These are phyloP conservation scores for Brevimyrus niger DNA, from an alignment of 2,113 vertebrate species.

Conservation along the genomic window DNA sequence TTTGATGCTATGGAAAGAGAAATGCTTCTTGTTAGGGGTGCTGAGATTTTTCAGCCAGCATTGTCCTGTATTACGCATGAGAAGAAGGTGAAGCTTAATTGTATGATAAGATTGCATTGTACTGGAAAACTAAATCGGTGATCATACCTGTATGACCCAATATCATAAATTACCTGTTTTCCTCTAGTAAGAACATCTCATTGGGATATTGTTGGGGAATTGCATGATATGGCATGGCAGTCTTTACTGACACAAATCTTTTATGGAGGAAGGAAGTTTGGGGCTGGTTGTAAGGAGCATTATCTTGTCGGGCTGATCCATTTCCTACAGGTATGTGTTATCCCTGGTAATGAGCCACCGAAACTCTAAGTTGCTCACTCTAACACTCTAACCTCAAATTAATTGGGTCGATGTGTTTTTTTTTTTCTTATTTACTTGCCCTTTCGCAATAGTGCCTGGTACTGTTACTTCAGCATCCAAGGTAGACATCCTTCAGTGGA, in stretches of 20 bases:
- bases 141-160: not conserved
- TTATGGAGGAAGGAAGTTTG: not conserved
- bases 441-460: not conserved
- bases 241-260: not conserved
- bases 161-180: not conserved
- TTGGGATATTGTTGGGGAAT: not conserved
- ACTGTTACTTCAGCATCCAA: not conserved
- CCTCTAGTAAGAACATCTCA: not conserved
- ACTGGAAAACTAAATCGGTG: not conserved
- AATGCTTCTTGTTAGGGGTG: slow-evolving; percentile 23
- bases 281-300: not conserved
- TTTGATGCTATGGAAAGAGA: slow-evolving; percentile 49
- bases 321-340: not conserved
- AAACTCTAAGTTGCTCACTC: not conserved
- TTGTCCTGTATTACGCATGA: not conserved
- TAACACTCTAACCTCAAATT: not conserved
- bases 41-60: not conserved
- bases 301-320: not conserved
- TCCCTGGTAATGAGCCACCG: not conserved
- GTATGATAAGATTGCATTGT: not conserved
- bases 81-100: not conserved
- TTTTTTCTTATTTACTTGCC: not conserved
- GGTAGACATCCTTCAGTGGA: slow-evolving; percentile 31
- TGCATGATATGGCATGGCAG: not conserved
- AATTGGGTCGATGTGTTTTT: not conserved